Evolutionary conservation across 2,888 invertebrate genomes (phyloP).

Genomic region (Halocaridina rubra): DNA sequence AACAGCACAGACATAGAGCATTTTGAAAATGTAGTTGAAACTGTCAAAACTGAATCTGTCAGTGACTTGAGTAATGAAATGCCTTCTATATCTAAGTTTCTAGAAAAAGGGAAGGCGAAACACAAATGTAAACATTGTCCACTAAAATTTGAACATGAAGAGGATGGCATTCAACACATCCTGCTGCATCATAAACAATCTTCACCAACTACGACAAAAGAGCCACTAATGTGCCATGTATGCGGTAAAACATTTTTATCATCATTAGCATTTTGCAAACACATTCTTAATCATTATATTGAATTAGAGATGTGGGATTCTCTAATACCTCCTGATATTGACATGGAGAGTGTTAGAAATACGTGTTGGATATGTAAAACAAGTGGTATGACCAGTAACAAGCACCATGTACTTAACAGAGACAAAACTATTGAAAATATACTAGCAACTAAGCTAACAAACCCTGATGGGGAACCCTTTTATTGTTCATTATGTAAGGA

Average conservation of each 20-base stretch:
- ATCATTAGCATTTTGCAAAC: conserved; percentile 29
- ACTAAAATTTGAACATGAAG: background rate
- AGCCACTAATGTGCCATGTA: conserved; percentile 11
- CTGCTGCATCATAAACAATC: background rate
- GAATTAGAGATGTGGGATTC: conserved; percentile 6
- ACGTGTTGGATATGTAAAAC: conserved; percentile 44
- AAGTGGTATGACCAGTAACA: background rate
- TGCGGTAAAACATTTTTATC: conserved; percentile 35
- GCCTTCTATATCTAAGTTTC: background rate
- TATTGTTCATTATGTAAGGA: conserved; percentile 43
- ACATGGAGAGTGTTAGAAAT: conserved; percentile 1
- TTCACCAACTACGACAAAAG: background rate
- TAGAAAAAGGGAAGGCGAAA: conserved; percentile 9
- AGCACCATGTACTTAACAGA: conserved; percentile 2
- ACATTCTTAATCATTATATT: conserved; percentile 27
- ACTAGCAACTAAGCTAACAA: background rate
- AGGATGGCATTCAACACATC: conserved; percentile 24
- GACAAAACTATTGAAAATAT: conserved; percentile 19
- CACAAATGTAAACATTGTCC: conserved; percentile 33
- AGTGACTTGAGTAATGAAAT: background rate
- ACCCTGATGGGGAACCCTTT: background rate
- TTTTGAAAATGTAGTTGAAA: background rate
- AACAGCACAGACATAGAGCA: background rate
- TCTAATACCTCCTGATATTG: conserved; percentile 14
- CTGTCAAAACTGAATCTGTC: background rate